phyloP scores from a whole-genome alignment of 2,797 vertebrate genomes.

The Falco biarmicus region DNA sequence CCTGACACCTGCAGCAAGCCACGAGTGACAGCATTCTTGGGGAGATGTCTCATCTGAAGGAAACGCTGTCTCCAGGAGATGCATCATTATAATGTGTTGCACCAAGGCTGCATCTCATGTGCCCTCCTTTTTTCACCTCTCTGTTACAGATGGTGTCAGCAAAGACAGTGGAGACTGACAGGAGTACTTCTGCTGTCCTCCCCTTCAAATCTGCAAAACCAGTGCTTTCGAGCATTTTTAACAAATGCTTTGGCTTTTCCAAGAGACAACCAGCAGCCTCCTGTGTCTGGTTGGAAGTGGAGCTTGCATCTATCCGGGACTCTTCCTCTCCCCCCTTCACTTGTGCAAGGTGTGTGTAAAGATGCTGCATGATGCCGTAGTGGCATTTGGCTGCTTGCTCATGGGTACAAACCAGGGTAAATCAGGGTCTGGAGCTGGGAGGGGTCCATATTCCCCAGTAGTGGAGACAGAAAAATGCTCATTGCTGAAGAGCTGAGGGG shows the following conservation, averaged over 20 bases:
- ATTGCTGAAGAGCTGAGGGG: not conserved
- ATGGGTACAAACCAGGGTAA: not conserved
- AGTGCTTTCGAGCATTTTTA: not conserved
- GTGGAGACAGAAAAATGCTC: not conserved
- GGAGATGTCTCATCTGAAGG: slow-evolving; percentile 45
- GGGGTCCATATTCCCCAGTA: rapidly evolving
- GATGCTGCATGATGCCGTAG: not conserved
- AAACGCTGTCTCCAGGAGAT: not conserved
- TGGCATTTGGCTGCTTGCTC: not conserved
- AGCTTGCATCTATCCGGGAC: not conserved
- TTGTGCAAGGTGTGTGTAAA: not conserved
- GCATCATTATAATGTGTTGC: not conserved
- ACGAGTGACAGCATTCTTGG: slow-evolving; percentile 57
- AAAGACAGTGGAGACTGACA: not conserved
- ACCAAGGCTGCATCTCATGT: not conserved
- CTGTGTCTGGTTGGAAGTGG: not conserved
- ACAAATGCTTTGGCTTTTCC: not conserved
- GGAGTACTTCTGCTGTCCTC: not conserved
- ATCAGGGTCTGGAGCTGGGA: not conserved
- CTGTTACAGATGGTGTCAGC: not conserved
- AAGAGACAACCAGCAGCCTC: not conserved
- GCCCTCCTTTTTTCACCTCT: not conserved
- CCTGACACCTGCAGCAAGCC: slow-evolving; percentile 53
- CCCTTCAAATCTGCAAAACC: not conserved
- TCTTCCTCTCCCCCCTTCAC: not conserved